Conservation (phyloP, 2,797 vertebrate species). For the Enteromius fasciolatus region DNA sequence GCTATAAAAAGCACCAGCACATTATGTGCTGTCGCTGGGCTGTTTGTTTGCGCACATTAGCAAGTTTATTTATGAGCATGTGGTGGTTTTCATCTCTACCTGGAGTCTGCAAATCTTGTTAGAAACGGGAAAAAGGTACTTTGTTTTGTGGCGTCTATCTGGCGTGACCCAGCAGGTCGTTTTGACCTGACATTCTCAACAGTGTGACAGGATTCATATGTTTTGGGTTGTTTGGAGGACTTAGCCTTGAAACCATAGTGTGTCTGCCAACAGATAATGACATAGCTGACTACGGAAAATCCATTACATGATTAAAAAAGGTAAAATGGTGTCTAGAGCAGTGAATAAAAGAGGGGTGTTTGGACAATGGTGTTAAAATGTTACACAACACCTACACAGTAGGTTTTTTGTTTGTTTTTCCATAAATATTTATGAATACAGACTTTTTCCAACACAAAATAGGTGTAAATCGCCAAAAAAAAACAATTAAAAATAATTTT, state of each 20-base stretch:
- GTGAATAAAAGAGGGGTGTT: background rate
- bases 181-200: slow-evolving; percentile 51
- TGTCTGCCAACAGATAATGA: slow-evolving; percentile 24
- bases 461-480: background rate
- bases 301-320: background rate
- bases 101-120: slow-evolving; percentile 1
- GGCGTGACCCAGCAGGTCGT: slow-evolving; percentile 47
- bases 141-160: slow-evolving; percentile 21
- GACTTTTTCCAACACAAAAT: background rate
- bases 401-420: background rate
- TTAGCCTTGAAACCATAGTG: slow-evolving; percentile 48
- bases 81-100: background rate
- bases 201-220: slow-evolving; percentile 34
- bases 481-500: background rate
- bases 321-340: slow-evolving; percentile 13
- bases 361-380: background rate
- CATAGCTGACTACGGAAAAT: slow-evolving; percentile 17
- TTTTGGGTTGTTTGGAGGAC: slow-evolving; percentile 39
- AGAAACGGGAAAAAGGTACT: background rate
- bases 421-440: background rate
- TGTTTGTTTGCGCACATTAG: slow-evolving; percentile 16
- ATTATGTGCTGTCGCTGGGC: background rate
- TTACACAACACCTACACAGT: slow-evolving; percentile 1
- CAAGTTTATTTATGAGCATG: background rate
- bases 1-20: background rate